Base-by-base conservation (phyloP, 2,113 vertebrate genomes). In the Lota lota region DNA sequence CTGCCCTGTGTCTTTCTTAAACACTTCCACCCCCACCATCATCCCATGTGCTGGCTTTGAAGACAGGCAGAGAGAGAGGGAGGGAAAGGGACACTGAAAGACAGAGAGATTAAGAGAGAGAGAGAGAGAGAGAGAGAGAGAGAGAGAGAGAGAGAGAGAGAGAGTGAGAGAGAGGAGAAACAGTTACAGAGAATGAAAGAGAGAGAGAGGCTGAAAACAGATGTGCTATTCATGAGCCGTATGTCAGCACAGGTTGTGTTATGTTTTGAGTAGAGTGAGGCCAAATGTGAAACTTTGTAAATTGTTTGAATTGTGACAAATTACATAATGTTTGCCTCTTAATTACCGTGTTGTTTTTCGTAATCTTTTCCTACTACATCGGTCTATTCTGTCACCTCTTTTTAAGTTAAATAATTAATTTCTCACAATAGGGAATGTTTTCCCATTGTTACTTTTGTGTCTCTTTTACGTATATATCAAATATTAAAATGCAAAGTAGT, bases 241-340 rank as follows among this genome's bases (percentile, higher is more conserved):
- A 75, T n/a, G 22, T 79, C 70, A 77, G 67, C 73, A 14, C 63
- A 65, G 61, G 69, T 78, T 24, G 36, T 85, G 74, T 81, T 87
- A 76, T 67, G 51, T 66, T 79, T 72, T 74, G 67, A 61, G 76
- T 61, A 24, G 61, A 60, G 62, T 28, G 19, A 68, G 79, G 67
- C 78, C 73, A 71, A 72, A 75, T 64, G 67, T 70, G 73, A 40
- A 75, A 64, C 65, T 72, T 69, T 67, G 64, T 60, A 63, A 76
- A 64, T 70, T 33, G 66, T 83, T 84, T 72, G 40, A 79, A 79
- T 73, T 69, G 74, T 77, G 79, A 86, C 82, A 88, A 88, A 90
- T 88, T 67, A 33, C 77, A 50, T 84, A 84, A 87, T 80, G 58
- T 73, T 81, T 87, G 84, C 84, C 82, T 73, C 19, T 51, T 83